These are phyloP conservation scores for Pangasius macronema DNA, from an alignment of 2,797 vertebrate genomes.

Conservation along the genomic window DNA sequence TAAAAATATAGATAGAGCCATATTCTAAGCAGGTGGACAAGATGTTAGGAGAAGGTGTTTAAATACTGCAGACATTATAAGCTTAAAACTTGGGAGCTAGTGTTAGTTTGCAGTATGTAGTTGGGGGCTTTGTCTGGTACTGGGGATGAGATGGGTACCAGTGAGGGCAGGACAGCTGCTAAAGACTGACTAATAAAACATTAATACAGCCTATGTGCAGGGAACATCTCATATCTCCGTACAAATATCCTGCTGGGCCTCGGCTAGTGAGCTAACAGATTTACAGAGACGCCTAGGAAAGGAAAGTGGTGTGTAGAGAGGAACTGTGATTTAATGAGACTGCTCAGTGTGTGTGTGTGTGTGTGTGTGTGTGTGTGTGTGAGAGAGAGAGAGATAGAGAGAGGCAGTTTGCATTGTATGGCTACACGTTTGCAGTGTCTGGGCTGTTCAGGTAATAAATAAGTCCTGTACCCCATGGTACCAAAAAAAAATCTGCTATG, in stretches of 20 bases:
- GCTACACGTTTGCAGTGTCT: background rate
- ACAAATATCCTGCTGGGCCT: constrained; percentile 17
- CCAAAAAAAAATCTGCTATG: background rate
- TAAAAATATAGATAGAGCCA: background rate
- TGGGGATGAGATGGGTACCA: background rate
- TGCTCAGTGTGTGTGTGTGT: background rate
- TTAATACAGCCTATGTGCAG: constrained; percentile 15
- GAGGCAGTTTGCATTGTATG: background rate
- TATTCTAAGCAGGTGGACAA: background rate
- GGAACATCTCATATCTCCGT: constrained; percentile 25
- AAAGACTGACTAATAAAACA: constrained; percentile 32
- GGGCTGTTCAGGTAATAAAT: background rate
- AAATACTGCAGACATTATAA: no score
- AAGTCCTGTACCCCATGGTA: background rate
- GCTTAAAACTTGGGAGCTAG: background rate
- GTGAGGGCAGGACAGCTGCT: background rate
- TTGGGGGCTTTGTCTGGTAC: background rate
- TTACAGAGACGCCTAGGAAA: constrained; percentile 15
- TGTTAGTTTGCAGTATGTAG: background rate
- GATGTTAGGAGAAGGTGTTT: background rate
- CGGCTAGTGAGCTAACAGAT: constrained; percentile 19
- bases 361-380: background rate
- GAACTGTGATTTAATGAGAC: constrained; percentile 20
- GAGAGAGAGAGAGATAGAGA: background rate
- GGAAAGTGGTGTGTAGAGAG: constrained; percentile 10